Base-by-base conservation (phyloP, 2,888 invertebrate genomes). In the Sepiola atlantica region DNA sequence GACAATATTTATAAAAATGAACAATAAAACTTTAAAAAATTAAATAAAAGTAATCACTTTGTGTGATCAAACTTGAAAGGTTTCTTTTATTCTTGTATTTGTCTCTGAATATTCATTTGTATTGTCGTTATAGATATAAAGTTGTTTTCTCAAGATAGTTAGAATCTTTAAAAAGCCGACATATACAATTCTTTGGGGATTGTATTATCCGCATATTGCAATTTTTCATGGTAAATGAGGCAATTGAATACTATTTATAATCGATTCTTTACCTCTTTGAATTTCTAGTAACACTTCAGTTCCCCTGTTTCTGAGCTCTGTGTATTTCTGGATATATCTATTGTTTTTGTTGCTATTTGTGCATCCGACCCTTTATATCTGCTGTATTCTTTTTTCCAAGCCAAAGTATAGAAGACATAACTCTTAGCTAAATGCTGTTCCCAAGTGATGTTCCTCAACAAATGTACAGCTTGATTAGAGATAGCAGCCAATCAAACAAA, bases 321-420 rank as follows among this genome's bases (percentile, higher is more conserved):
- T 77, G 77, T 77, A 77, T 77, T 77, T 77, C 77, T 77, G 77
- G 77, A n/a, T 77, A 18, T 77, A 77, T 77, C n/a, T 32, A 16
- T 77, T 77, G 77, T 77, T 77, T 77, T n/a, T 77, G 77, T 77
- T 77, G 77, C 77, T 77, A 77, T 77, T 77, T 77, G 77, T 77
- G 77, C 14, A 77, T 77, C 77, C 77, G n/a, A 32, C 77, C 77
- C n/a, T n/a, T n/a, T 77, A 77, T 18, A 77, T 77, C n/a, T 77
- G 77, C n/a, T 77, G 77, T 77, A 77, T 77, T 77, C n/a, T 77
- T 77, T n/a, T 77, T 77, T 77, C 77, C 77, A 77, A 12, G n/a
- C 77, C 77, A 77, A 10, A 21, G 77, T n/a, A 77, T n/a, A 77
- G 77, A 77, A 77, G 77, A 77, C 77, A 77, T 77, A 77, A 77